These are phyloP conservation scores for Aleadryas rufinucha DNA, from an alignment of 2,113 vertebrate species.

Conservation along the genomic window DNA sequence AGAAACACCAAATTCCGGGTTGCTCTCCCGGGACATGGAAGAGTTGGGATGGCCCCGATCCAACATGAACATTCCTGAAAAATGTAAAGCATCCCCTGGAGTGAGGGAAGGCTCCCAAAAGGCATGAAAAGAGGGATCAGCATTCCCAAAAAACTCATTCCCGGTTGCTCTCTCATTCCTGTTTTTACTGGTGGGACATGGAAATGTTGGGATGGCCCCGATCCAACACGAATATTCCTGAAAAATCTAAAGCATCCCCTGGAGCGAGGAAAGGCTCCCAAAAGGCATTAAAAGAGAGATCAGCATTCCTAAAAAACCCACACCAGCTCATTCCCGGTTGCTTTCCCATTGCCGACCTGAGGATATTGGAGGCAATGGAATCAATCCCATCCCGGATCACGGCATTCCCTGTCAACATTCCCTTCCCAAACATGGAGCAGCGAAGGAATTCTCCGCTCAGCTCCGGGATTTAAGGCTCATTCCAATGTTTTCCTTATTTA, in stretches of 20 bases:
- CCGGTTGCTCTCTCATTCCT: accelerated
- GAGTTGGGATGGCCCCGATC: accelerated
- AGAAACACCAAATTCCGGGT: accelerated
- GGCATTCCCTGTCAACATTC: no score
- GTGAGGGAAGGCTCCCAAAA: neutral
- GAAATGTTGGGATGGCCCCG: accelerated
- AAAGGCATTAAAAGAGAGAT: no score
- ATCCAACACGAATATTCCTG: neutral
- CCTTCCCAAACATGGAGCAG: no score
- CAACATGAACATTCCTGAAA: neutral
- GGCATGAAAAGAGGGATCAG: neutral
- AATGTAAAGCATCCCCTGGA: neutral
- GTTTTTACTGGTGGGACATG: neutral
- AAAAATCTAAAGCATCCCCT: no score
- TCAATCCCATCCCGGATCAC: no score
- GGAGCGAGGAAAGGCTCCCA: neutral
- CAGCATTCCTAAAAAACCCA: no score
- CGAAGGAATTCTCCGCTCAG: no score
- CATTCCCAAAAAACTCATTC: neutral
- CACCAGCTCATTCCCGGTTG: no score
- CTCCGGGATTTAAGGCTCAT: no score
- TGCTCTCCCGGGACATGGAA: accelerated
- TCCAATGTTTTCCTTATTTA: no score
- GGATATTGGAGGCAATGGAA: no score
- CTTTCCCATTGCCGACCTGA: no score